Evolutionary conservation across 2,888 invertebrate genomes (phyloP), one percentile per base, ranked within the genome.

Genomic region (Danaus chrysippus): DNA sequence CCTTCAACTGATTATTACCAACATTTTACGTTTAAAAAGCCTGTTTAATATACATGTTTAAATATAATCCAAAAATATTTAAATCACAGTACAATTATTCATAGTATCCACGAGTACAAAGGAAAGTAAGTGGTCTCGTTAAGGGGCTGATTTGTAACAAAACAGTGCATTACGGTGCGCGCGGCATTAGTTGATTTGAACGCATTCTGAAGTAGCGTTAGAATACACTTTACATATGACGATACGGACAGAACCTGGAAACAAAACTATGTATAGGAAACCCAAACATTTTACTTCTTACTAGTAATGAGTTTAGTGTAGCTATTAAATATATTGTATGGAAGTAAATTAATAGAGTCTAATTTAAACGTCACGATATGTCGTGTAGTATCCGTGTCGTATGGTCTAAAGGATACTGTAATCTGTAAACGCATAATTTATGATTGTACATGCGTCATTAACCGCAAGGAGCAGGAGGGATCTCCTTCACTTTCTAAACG

Each of bases 391-490:
- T 13, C 34, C 57, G 55, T 60, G 12, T 10, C 60, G 66, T 62
- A 10, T 19, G 2, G 10, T 15, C 3, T 60, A 49, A 57, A 56
- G 49, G 15, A 43, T 13, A 15, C 34, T 13, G 23, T 49, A 63
- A 59, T 59, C 54, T 61, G 55, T 52, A 60, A 54, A 66, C 58
- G 65, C 67, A 67, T 74, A 77, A 76, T 76, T 74, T 77, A 72
- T 69, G 73, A 75, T 76, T 75, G 73, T 73, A 63, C 69, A 73
- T 68, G 73, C 70, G 61, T 63, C 66, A 72, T 74, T 73, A 68
- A 64, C 62, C 59, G 52, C 13, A 52, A 63, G 55, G 52, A 61
- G 57, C 69, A 67, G 54, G 43, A 68, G 59, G 68, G 66, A 64
- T 68, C 70, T 65, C 67, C 69, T 59, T 54, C 71, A 64, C 68